These are phyloP conservation scores for Drosophila greeni DNA, from an alignment of 2,888 invertebrate genomes.

Conservation along the genomic window DNA sequence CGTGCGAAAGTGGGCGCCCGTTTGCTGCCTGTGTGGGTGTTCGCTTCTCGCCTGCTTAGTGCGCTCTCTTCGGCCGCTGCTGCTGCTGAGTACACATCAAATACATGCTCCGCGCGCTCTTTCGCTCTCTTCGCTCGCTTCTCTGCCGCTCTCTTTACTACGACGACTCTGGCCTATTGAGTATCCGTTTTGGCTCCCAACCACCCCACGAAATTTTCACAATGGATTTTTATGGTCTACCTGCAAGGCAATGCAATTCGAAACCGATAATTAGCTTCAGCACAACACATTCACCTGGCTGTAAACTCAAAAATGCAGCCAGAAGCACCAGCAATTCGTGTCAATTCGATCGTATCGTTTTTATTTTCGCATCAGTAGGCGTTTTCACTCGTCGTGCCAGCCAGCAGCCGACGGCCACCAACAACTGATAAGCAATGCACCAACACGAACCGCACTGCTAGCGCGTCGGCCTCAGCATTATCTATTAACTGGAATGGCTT, in stretches of 20 bases:
- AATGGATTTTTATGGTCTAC: conserved; percentile 71
- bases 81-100: conserved; percentile 58
- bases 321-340: conserved; percentile 7
- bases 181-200: conserved; percentile 73
- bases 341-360: conserved; percentile 3
- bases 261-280: conserved; percentile 21
- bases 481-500: neutral
- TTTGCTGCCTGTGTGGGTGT: conserved; percentile 29
- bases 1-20: conserved; percentile 15
- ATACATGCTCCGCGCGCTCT: conserved; percentile 51
- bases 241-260: conserved; percentile 60
- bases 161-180: conserved; percentile 62
- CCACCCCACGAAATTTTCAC: conserved; percentile 74
- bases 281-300: neutral
- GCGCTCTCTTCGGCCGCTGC: conserved; percentile 56
- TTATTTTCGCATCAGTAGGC: conserved; percentile 35
- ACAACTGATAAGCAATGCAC: conserved; percentile 7
- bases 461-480: neutral
- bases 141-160: conserved; percentile 51
- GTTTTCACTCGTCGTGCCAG: conserved; percentile 27
- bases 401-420: neutral
- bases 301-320: neutral
- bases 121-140: conserved; percentile 47
- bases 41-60: conserved; percentile 49
- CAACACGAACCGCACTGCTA: neutral